Evolutionary conservation across 1,140 invertebrate species (phyloP).

Genomic region (Drosophila kikkawai): DNA sequence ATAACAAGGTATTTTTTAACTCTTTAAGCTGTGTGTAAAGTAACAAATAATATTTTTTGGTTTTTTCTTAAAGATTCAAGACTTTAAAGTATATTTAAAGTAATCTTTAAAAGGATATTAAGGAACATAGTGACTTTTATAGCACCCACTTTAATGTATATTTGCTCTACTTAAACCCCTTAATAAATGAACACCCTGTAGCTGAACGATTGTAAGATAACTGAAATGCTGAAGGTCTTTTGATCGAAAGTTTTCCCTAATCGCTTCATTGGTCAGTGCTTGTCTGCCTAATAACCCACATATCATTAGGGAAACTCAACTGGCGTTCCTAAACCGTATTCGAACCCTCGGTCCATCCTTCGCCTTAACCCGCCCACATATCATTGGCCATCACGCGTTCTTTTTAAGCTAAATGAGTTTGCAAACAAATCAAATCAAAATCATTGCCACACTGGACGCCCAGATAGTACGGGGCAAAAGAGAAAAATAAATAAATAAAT

Average conservation of each 20-base stretch:
- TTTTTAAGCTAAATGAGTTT: slow-evolving; percentile 55
- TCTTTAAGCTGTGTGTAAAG: neutral
- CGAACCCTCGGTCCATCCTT: neutral
- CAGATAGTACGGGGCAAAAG: slow-evolving; percentile 13
- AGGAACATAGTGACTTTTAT: no score
- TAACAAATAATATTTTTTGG: no score
- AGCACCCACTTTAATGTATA: no score
- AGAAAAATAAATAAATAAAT: slow-evolving; percentile 70
- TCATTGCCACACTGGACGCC: slow-evolving; percentile 32
- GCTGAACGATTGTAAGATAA: neutral
- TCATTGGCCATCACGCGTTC: slow-evolving; percentile 4
- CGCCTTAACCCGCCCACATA: slow-evolving; percentile 38
- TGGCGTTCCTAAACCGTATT: slow-evolving; percentile 16
- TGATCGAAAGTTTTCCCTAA: slow-evolving; percentile 55
- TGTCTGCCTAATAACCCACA: slow-evolving; percentile 55
- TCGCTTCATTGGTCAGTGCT: slow-evolving; percentile 57
- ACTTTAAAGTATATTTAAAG: no score
- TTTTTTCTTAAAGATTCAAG: no score
- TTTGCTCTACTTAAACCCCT: no score
- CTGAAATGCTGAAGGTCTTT: slow-evolving; percentile 36
- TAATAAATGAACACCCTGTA: slow-evolving; percentile 11
- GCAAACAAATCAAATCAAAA: slow-evolving; percentile 62
- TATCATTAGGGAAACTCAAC: slow-evolving; percentile 56
- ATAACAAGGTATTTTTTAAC: neutral
- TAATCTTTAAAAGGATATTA: no score